Evolutionary conservation across 2,113 vertebrate genomes (phyloP).

Genomic region (Tricholaema leucomelas): DNA sequence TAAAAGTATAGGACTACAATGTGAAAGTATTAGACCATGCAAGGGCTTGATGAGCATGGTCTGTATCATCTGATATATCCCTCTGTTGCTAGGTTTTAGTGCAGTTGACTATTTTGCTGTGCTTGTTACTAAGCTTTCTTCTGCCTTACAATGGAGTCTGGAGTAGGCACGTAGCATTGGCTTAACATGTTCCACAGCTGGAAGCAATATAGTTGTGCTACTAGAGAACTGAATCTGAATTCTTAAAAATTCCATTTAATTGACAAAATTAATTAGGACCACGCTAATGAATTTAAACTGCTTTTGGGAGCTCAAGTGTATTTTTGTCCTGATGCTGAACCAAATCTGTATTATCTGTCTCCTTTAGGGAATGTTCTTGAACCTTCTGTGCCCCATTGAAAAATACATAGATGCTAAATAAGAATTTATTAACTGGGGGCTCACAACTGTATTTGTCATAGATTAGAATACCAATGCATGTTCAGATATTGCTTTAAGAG

Average conservation of each 20-base stretch:
- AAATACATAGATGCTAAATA: neutral
- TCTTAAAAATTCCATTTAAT: neutral
- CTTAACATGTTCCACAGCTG: neutral
- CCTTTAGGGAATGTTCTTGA: neutral
- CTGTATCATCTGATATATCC: neutral
- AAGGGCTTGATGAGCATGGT: neutral
- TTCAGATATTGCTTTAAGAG: neutral
- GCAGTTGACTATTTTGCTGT: neutral
- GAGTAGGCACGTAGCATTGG: neutral
- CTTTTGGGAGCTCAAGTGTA: neutral
- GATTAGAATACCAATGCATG: neutral
- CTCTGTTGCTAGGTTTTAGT: neutral
- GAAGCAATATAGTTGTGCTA: neutral
- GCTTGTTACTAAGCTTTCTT: neutral
- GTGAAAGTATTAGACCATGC: neutral
- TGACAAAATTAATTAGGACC: neutral
- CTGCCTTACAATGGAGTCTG: neutral
- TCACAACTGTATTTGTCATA: neutral
- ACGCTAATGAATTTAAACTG: neutral
- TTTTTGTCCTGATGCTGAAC: neutral
- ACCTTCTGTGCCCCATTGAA: neutral
- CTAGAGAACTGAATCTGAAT: neutral
- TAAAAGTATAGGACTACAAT: neutral
- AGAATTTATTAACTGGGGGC: neutral
- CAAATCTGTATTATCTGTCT: neutral